These are phyloP conservation scores for Agrochola macilenta DNA, from an alignment of 2,888 invertebrate genomes.

Conservation along the genomic window DNA sequence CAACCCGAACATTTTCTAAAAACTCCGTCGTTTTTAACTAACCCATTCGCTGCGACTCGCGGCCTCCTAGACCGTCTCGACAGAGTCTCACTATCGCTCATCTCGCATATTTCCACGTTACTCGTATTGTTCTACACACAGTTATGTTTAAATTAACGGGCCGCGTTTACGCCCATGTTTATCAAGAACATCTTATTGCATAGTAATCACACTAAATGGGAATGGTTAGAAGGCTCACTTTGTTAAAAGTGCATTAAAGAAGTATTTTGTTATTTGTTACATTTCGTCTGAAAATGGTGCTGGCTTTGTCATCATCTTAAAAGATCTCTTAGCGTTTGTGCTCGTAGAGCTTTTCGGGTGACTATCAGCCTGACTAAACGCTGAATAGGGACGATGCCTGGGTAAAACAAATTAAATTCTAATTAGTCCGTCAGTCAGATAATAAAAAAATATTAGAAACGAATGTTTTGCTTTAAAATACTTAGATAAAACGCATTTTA, in stretches of 20 bases:
- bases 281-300: too few relatives aligned
- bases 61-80: slow-evolving; percentile 24
- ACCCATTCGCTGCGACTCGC: not conserved
- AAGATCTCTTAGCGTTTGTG: not conserved
- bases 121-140: slow-evolving; percentile 54
- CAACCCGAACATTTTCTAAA: not conserved
- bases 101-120: slow-evolving; percentile 64
- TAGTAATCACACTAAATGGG: not conserved
- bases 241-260: not conserved
- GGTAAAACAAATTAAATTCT: too few relatives aligned
- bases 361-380: not conserved
- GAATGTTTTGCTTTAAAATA: too few relatives aligned
- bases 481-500: too few relatives aligned
- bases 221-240: slow-evolving; percentile 1
- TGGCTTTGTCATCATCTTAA: not conserved
- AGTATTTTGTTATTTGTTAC: too few relatives aligned
- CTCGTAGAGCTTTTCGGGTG: not conserved
- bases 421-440: too few relatives aligned
- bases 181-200: slow-evolving; percentile 61
- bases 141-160: slow-evolving; percentile 61
- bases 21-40: not conserved
- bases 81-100: slow-evolving; percentile 49
- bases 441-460: too few relatives aligned
- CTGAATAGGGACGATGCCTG: not conserved
- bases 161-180: slow-evolving; percentile 58